Conservation (phyloP, 2,888 invertebrate species). For the Sicus ferrugineus region DNA sequence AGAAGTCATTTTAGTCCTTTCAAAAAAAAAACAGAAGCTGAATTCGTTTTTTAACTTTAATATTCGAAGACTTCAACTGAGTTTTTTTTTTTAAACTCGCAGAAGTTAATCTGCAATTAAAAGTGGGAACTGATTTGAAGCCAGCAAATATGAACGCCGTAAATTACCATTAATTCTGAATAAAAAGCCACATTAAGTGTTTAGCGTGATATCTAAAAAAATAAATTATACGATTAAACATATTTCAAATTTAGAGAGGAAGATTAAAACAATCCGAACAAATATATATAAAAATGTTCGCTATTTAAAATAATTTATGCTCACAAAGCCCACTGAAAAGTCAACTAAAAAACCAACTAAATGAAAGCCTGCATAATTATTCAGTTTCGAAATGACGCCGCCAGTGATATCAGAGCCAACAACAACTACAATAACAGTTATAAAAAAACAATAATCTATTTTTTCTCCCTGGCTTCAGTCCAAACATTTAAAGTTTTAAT, state of each 20-base stretch:
- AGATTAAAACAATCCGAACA: too few species aligned
- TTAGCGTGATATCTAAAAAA: too few species aligned
- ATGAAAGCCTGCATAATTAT: not conserved
- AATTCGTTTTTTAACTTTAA: too few species aligned
- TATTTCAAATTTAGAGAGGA: too few species aligned
- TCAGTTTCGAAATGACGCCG: not conserved
- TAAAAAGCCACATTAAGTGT: not conserved
- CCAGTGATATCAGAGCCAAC: not conserved
- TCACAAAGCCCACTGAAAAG: not conserved
- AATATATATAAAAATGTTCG: not conserved
- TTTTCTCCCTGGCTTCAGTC: constrained; percentile 6
- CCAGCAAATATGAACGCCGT: too few species aligned
- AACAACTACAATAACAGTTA: not conserved
- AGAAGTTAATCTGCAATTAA: too few species aligned
- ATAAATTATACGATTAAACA: not conserved
- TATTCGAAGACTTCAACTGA: too few species aligned
- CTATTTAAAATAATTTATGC: not conserved
- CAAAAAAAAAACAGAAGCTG: too few species aligned
- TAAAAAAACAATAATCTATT: not conserved
- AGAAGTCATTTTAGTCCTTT: too few species aligned
- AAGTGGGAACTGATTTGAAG: too few species aligned
- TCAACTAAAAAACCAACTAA: not conserved
- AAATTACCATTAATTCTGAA: not conserved
- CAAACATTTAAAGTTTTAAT: not conserved
- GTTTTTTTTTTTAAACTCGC: too few species aligned